Conservation (phyloP, 2,888 invertebrate species). For the Cephus pygmeus region DNA sequence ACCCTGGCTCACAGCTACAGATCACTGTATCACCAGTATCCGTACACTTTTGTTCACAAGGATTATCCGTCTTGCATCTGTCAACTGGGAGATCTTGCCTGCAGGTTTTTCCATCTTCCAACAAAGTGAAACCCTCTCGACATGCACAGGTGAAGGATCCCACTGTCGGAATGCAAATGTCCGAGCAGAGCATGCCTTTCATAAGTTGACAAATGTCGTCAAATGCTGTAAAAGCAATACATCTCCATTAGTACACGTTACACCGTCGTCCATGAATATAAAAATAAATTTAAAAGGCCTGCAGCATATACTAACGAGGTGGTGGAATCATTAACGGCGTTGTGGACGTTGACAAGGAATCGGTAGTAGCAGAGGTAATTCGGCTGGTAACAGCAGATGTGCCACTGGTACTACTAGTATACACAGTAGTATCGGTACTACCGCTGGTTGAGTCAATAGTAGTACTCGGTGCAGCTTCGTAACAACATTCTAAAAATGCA, state of each 20-base stretch:
- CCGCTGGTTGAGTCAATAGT: slow-evolving; percentile 25
- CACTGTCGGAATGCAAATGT: slow-evolving; percentile 80
- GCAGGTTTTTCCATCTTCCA: slow-evolving; percentile 79
- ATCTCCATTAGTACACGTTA: not conserved
- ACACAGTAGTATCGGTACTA: slow-evolving; percentile 12
- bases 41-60: slow-evolving; percentile 80
- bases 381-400: not conserved
- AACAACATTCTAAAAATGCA: slow-evolving; percentile 74
- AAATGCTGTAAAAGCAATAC: slow-evolving; percentile 36
- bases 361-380: slow-evolving; percentile 17
- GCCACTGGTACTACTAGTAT: slow-evolving; percentile 17
- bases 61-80: slow-evolving; percentile 74
- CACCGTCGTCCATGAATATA: not conserved
- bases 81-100: slow-evolving; percentile 62
- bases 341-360: not conserved
- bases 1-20: slow-evolving; percentile 80
- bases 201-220: slow-evolving; percentile 67
- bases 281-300: not conserved
- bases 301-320: slow-evolving; percentile 26
- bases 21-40: slow-evolving; percentile 76
- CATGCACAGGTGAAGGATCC: slow-evolving; percentile 80
- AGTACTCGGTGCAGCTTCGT: slow-evolving; percentile 57
- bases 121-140: slow-evolving; percentile 75
- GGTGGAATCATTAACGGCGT: slow-evolving; percentile 25
- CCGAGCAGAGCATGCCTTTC: slow-evolving; percentile 76